phyloP scores from a whole-genome alignment of 1,140 invertebrate species.

The Uloborus diversus region DNA sequence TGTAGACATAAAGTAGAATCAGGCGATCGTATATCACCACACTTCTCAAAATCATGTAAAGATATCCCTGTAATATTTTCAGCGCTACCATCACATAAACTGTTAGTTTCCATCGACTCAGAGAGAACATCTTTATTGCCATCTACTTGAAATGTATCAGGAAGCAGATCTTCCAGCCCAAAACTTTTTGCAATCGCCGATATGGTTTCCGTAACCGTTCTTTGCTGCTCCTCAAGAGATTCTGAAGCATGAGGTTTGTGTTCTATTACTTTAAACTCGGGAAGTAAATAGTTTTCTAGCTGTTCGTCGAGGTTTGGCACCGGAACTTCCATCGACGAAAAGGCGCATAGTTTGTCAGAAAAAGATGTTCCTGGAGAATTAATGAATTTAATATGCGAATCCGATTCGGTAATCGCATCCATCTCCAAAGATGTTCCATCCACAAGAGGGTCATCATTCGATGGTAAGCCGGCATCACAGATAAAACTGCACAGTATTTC shows the following conservation, averaged over 20 bases:
- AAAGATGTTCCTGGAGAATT: slow-evolving; percentile 40
- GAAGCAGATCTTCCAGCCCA: slow-evolving; percentile 32
- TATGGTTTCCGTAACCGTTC: slow-evolving; percentile 30
- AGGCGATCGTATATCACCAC: slow-evolving; percentile 16
- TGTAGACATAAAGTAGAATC: slow-evolving; percentile 19
- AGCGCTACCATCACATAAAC: background rate
- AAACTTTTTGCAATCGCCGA: slow-evolving; percentile 43
- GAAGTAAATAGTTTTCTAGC: slow-evolving; percentile 16
- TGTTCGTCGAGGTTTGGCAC: slow-evolving; percentile 38
- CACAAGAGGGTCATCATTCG: slow-evolving; percentile 12
- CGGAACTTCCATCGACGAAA: slow-evolving; percentile 30
- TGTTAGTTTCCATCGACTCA: background rate
- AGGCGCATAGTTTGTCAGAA: slow-evolving; percentile 18
- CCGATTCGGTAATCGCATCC: slow-evolving; percentile 16
- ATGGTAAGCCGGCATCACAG: slow-evolving; percentile 35
- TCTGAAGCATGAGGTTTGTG: slow-evolving; percentile 13
- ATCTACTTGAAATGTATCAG: slow-evolving; percentile 36
- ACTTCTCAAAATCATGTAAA: slow-evolving; percentile 43
- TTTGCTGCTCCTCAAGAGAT: slow-evolving; percentile 20
- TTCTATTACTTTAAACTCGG: slow-evolving; percentile 25
- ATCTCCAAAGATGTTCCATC: slow-evolving; percentile 27
- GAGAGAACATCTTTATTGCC: slow-evolving; percentile 18
- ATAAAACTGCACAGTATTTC: slow-evolving; percentile 42
- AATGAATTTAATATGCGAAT: slow-evolving; percentile 37
- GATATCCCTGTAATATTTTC: slow-evolving; percentile 24